Conservation (phyloP, 1,140 invertebrate species). For the Euura lappo region DNA sequence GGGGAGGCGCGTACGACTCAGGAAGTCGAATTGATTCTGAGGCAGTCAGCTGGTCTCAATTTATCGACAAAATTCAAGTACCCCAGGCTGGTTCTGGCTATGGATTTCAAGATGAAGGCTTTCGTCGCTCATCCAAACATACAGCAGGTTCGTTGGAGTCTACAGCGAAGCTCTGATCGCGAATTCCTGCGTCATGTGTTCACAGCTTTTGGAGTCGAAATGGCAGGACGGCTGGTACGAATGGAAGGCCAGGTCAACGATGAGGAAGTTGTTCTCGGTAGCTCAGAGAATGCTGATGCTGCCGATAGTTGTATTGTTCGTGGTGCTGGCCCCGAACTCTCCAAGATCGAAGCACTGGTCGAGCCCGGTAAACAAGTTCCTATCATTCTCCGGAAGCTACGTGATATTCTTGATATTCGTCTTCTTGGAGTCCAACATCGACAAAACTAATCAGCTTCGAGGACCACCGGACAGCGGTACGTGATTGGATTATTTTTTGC, state of each 20-base stretch:
- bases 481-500: background rate
- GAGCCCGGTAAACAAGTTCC: conserved; percentile 65
- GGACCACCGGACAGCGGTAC: conserved; percentile 61
- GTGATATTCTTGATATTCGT: conserved; percentile 67
- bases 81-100: conserved; percentile 71
- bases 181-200: background rate
- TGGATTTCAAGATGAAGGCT: conserved; percentile 75
- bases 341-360: conserved; percentile 51
- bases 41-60: conserved; percentile 53
- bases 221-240: conserved; percentile 66
- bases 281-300: conserved; percentile 54
- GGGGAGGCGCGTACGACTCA: conserved; percentile 68
- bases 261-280: conserved; percentile 46
- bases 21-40: conserved; percentile 73
- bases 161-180: background rate
- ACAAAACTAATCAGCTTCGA: conserved; percentile 60
- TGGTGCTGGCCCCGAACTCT: conserved; percentile 54
- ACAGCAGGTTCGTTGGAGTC: conserved; percentile 63
- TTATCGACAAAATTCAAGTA: conserved; percentile 53
- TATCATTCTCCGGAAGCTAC: conserved; percentile 68
- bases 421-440: conserved; percentile 63
- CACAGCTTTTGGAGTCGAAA: conserved; percentile 35
- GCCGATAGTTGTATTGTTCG: conserved; percentile 57
- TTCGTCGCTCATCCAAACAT: conserved; percentile 79
- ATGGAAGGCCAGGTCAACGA: conserved; percentile 57